Conservation (phyloP, 2,888 invertebrate genomes). For the Dimorphilus gyrociliatus region DNA sequence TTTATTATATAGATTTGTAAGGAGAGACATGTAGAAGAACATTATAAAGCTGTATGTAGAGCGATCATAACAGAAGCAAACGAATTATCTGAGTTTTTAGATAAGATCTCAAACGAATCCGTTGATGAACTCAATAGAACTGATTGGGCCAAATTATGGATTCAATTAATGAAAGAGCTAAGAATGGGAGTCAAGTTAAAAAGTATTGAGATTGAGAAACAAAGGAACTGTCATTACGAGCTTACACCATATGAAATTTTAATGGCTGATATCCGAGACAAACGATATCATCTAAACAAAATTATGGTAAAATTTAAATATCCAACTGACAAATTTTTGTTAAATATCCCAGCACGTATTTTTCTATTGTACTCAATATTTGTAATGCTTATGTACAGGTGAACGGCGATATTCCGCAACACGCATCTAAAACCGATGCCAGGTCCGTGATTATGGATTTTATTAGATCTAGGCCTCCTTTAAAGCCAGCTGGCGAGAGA, state of each 20-base stretch:
- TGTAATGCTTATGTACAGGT: too few species aligned
- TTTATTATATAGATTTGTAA: conserved; percentile 23
- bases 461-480: conserved; percentile 80
- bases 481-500: too few species aligned
- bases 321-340: not conserved
- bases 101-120: conserved; percentile 54
- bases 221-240: conserved; percentile 64
- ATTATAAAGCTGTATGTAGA: conserved; percentile 79
- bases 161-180: conserved; percentile 65
- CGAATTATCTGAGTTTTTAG: conserved; percentile 73
- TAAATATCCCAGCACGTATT: too few species aligned
- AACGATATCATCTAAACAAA: conserved; percentile 73
- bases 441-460: conserved; percentile 89
- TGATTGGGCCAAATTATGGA: conserved; percentile 58
- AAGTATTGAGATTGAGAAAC: conserved; percentile 51
- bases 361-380: too few species aligned
- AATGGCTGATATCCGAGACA: conserved; percentile 82
- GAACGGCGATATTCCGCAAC: conserved; percentile 56
- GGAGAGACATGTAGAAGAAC: conserved; percentile 46
- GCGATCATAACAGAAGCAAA: conserved; percentile 78
- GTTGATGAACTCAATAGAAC: not conserved
- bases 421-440: conserved; percentile 78
- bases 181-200: conserved; percentile 79
- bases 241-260: conserved; percentile 88
- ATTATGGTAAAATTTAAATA: conserved; percentile 29